Base-by-base conservation (phyloP, 2,113 vertebrate species). In the Epinephelus cyanopodus region DNA sequence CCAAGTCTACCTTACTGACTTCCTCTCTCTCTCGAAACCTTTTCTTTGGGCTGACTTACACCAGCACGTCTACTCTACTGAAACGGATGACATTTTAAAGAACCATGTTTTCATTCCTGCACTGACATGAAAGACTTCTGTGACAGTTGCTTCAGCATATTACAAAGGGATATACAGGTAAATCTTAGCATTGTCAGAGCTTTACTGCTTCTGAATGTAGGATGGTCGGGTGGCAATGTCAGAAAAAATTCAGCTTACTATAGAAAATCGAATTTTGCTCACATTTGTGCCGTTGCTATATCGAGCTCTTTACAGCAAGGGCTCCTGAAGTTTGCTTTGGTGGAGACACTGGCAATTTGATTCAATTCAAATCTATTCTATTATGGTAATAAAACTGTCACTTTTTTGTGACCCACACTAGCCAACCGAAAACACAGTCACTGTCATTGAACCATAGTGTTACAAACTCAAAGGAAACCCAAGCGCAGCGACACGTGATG, bases 31-130 rank as follows among this genome's bases (percentile, higher is more conserved):
- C 58, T 71, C 19, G 7, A 17, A 29, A 29, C 29, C 39, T 50
- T 10, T 64, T 77, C 67, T 68, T 64, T 58, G 54, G 47, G 23
- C 23, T 21, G 27, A 47, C 45, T 45, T 45, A 45, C 8, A 45
- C 45, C 45, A 47, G 29, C 29, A 29, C 29, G 29, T 29, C 1
- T 27, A 14, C 48, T 73, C n/a, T 3, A 12, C 48, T 53, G 37
- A 70, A 67, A 68, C 3, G 14, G 45, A 48, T 72, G 39, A 62
- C 65, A 75, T 56, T 67, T 48, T 79, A 69, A 8, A 70, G 15
- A 68, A 67, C 15, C 17, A 45, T 1, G 13, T 74, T 78, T 60
- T 53, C 23, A 21, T 65, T 52, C 13, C 15, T 66, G 56, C n/a
- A 1, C 29, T 78, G 13, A 63, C 56, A 62, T n/a, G 1, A 29